A percentile compares a stretch with the other conserved stretches of the same genome.
Conservation (phyloP, 2,113 vertebrate species). For the Spea multiplicata region DNA sequence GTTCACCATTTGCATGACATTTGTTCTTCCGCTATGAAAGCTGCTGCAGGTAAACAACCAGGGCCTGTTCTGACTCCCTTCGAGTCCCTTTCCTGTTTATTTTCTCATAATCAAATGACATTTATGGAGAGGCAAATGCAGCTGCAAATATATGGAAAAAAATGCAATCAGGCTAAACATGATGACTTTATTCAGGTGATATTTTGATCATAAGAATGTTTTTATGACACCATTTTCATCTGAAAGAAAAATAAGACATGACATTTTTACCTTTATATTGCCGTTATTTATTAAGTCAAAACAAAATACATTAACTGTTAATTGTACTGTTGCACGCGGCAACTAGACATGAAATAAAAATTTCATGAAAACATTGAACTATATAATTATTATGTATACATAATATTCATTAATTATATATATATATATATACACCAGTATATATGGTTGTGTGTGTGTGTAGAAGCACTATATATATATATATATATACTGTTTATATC, state of each 20-base stretch:
- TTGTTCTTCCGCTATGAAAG: slow-evolving; percentile 92
- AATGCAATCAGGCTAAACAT: slow-evolving; percentile 80
- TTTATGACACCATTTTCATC: slow-evolving; percentile 63
- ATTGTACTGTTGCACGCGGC: too few relatives aligned
- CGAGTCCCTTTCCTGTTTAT: slow-evolving; percentile 85
- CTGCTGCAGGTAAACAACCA: slow-evolving; percentile 94
- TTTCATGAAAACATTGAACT: too few relatives aligned
- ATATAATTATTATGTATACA: too few relatives aligned
- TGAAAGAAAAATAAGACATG: slow-evolving; percentile 1
- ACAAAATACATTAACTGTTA: too few relatives aligned
- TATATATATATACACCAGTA: too few relatives aligned
- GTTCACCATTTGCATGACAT: slow-evolving; percentile 99
- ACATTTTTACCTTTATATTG: background rate
- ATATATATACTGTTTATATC: too few relatives aligned
- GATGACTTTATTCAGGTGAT: slow-evolving; percentile 81
- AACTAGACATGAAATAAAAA: too few relatives aligned
- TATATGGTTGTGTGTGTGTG: too few relatives aligned
- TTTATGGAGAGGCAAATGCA: slow-evolving; percentile 84
- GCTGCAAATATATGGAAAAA: slow-evolving; percentile 79
- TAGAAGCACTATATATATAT: too few relatives aligned
- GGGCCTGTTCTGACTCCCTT: slow-evolving; percentile 80
- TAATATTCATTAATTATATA: too few relatives aligned
- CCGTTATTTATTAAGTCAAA: too few relatives aligned
- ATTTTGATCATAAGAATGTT: slow-evolving; percentile 78
- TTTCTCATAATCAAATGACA: slow-evolving; percentile 98